These are phyloP conservation scores for Herpailurus yagouaroundi DNA, from an alignment of 2,113 vertebrate genomes.

Conservation along the genomic window DNA sequence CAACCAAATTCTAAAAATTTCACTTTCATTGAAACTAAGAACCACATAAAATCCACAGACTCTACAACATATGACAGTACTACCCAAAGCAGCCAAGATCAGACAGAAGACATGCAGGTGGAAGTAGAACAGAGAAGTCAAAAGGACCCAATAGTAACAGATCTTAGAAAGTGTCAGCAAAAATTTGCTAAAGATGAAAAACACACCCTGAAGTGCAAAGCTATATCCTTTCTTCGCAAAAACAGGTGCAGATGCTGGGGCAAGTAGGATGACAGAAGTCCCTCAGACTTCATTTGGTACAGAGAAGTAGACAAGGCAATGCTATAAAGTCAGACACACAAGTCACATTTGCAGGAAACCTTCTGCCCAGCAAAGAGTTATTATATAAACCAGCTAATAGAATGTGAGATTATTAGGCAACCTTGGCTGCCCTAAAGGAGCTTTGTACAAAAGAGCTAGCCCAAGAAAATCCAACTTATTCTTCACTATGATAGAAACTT, in stretches of 20 bases:
- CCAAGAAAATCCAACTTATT: background rate
- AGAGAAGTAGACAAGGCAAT: background rate
- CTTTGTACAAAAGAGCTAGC: background rate
- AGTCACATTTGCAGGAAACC: background rate
- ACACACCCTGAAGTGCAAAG: background rate
- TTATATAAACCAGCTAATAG: background rate
- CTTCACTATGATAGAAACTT: background rate
- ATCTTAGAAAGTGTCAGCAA: background rate
- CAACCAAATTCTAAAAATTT: slow-evolving; percentile 12
- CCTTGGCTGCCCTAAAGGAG: background rate
- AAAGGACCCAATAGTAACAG: background rate
- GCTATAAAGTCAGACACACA: background rate
- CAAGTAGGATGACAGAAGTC: background rate
- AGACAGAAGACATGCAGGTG: background rate
- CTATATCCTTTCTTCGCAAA: background rate
- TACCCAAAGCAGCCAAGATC: slow-evolving; percentile 34
- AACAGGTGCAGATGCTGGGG: background rate
- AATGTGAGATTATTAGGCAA: background rate
- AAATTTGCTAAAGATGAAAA: background rate
- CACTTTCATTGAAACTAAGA: slow-evolving; percentile 32
- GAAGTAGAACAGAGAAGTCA: background rate
- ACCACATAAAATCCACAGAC: background rate
- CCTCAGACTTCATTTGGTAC: background rate
- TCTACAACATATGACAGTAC: background rate
- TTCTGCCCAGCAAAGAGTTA: background rate